A percentile compares a stretch with the other conserved stretches of the same genome.
phyloP scores from a whole-genome alignment of 2,113 vertebrate genomes.

The Ahaetulla prasina region DNA sequence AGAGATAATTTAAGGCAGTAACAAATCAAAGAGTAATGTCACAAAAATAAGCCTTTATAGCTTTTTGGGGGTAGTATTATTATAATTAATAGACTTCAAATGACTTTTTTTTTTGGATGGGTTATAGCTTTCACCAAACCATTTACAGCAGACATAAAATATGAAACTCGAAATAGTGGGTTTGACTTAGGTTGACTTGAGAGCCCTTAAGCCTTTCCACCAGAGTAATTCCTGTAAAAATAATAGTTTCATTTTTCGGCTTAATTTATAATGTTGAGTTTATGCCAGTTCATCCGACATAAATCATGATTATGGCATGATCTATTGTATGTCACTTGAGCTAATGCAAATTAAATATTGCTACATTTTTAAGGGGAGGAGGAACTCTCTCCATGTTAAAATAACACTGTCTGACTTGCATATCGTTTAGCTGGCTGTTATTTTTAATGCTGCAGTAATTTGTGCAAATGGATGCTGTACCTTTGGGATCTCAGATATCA shows the following conservation, averaged over 20 bases:
- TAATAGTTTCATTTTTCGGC: conserved; percentile 81
- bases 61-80: conserved; percentile 78
- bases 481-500: conserved; percentile 7
- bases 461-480: neutral
- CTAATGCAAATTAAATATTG: conserved; percentile 77
- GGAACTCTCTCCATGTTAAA: conserved; percentile 61
- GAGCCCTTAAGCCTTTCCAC: conserved; percentile 75
- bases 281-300: conserved; percentile 81
- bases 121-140: conserved; percentile 78
- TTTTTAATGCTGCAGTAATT: neutral
- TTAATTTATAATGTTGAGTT: conserved; percentile 83
- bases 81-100: conserved; percentile 82
- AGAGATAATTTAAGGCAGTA: conserved; percentile 81
- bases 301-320: conserved; percentile 82
- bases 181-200: conserved; percentile 77
- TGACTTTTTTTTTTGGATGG: conserved; percentile 70
- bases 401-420: conserved; percentile 66
- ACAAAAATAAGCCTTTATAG: conserved; percentile 80
- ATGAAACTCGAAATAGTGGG: conserved; percentile 75
- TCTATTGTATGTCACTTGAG: conserved; percentile 79
- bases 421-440: neutral
- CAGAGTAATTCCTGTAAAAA: conserved; percentile 78
- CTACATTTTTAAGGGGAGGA: conserved; percentile 65
- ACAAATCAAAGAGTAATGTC: conserved; percentile 83
- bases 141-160: conserved; percentile 80